A percentile compares a stretch with the other conserved stretches of the same genome.
Evolutionary conservation across 2,113 vertebrate species (phyloP).

Genomic region (Istiophorus platypterus): DNA sequence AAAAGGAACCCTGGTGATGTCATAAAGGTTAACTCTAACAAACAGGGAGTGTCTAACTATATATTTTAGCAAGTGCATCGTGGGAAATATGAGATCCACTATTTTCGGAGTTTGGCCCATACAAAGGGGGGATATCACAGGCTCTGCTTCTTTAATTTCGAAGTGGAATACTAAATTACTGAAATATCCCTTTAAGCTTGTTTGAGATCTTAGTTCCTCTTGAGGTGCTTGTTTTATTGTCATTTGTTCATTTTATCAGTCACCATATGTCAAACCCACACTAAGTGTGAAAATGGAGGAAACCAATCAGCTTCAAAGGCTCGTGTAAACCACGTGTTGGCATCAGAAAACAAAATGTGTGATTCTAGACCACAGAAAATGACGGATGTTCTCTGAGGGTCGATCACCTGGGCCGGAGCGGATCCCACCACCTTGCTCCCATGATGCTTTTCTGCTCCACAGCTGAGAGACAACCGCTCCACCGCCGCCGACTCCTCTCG

Average conservation of each 20-base stretch:
- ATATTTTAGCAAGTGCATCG: neutral
- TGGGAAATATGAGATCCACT: neutral
- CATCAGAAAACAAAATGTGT: neutral
- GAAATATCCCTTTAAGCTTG: neutral
- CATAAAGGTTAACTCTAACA: neutral
- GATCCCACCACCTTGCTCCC: conserved; percentile 49
- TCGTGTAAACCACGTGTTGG: no score
- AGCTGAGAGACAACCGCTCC: conserved; percentile 52
- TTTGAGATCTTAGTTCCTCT: neutral
- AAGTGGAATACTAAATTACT: no score
- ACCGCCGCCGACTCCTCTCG: conserved; percentile 28
- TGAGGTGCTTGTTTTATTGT: no score
- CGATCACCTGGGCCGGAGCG: neutral
- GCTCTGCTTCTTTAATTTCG: no score
- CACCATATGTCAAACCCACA: no score
- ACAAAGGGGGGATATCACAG: no score
- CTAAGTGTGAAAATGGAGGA: neutral
- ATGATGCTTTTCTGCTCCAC: conserved; percentile 62
- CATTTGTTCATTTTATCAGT: neutral
- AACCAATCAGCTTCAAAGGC: neutral
- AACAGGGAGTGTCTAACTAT: no score
- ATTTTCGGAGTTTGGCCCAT: no score
- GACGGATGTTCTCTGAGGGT: neutral
- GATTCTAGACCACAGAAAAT: neutral
- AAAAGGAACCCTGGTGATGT: no score